Conservation (phyloP, 2,797 vertebrate genomes). For the Bovichtus diacanthus region DNA sequence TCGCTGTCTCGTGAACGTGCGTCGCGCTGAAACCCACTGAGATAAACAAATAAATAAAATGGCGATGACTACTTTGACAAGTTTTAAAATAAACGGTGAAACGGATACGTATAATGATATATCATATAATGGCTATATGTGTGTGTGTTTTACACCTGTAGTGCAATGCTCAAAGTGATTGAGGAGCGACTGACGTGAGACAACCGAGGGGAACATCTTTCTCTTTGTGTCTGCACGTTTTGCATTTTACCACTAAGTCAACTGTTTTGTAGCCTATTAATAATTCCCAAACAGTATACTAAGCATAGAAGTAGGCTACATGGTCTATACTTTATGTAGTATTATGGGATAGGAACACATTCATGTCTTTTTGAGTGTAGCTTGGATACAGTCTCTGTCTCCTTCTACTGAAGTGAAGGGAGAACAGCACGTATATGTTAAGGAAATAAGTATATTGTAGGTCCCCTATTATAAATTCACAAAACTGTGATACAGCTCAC, state of each 20-base stretch:
- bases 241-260: neutral
- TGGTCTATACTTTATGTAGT: too few relatives aligned
- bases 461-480: too few relatives aligned
- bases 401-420: conserved; percentile 22
- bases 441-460: neutral
- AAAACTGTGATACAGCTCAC: neutral
- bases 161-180: neutral
- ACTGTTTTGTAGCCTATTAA: neutral
- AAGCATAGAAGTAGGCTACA: too few relatives aligned
- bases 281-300: neutral
- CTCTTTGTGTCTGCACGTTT: neutral
- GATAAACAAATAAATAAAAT: neutral
- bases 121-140: too few relatives aligned
- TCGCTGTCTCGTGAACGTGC: neutral
- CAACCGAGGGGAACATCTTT: neutral
- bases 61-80: neutral
- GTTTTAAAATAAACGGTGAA: too few relatives aligned
- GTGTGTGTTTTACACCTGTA: neutral
- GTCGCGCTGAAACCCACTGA: neutral
- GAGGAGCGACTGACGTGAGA: neutral
- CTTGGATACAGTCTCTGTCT: neutral
- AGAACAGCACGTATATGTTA: neutral
- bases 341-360: neutral
- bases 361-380: neutral
- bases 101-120: too few relatives aligned